phyloP scores from a whole-genome alignment of 2,888 invertebrate species.

The Choristoneura rosaceana region DNA sequence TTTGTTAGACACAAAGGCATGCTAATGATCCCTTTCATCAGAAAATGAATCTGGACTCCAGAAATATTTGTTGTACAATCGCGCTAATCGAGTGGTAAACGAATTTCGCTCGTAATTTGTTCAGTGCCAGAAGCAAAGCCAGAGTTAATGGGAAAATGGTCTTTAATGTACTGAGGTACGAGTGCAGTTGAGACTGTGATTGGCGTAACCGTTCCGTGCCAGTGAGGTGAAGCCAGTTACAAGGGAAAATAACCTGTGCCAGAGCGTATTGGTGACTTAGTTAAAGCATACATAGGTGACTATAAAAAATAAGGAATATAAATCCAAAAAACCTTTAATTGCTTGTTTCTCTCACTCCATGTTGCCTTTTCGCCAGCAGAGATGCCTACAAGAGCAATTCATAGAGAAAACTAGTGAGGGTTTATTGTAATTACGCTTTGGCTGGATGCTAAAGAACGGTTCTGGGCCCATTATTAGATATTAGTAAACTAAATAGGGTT shows the following conservation, averaged over 20 bases:
- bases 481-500: too few species aligned
- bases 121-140: constrained; percentile 35
- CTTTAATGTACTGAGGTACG: constrained; percentile 30
- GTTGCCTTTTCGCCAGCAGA: too few species aligned
- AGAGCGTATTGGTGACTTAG: not conserved
- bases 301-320: too few species aligned
- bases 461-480: too few species aligned
- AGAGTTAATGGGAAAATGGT: constrained; percentile 39
- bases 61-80: constrained; percentile 40
- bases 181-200: constrained; percentile 30
- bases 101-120: constrained; percentile 41
- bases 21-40: constrained; percentile 34
- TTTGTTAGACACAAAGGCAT: constrained; percentile 23
- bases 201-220: constrained; percentile 34
- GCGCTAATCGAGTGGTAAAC: constrained; percentile 42
- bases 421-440: too few species aligned
- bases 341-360: too few species aligned
- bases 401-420: too few species aligned
- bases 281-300: too few species aligned
- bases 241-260: constrained; percentile 28
- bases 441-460: too few species aligned
- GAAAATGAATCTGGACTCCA: constrained; percentile 34
- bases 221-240: constrained; percentile 17
- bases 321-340: too few species aligned
- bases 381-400: too few species aligned